Conservation (phyloP, 2,888 invertebrate species). For the Antitype chi region DNA sequence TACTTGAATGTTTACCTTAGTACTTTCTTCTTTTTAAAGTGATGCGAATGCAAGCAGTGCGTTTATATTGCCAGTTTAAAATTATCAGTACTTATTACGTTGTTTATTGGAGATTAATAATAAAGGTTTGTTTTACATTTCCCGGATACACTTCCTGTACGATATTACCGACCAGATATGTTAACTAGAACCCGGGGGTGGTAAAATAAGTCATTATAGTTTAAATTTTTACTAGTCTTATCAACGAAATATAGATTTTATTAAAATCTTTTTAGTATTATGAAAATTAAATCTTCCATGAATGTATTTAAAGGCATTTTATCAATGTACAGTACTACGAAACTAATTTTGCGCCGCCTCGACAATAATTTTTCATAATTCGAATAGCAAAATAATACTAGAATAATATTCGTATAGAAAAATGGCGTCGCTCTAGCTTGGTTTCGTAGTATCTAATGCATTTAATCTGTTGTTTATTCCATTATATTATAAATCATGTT, state of each 20-base stretch:
- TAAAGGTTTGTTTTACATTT: conserved; percentile 20
- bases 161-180: conserved; percentile 1
- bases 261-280: conserved; percentile 55
- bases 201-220: conserved; percentile 33
- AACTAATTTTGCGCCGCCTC: conserved; percentile 14
- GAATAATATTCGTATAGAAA: conserved; percentile 5
- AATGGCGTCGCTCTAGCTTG: neutral
- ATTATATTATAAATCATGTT: conserved; percentile 64
- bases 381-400: neutral
- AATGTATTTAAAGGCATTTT: conserved; percentile 45
- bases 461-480: conserved; percentile 65
- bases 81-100: conserved; percentile 52
- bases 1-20: conserved; percentile 21
- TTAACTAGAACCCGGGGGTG: neutral
- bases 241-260: conserved; percentile 63
- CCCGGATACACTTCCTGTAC: neutral
- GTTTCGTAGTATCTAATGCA: conserved; percentile 40
- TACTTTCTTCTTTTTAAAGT: conserved; percentile 31
- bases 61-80: conserved; percentile 50
- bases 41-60: conserved; percentile 31
- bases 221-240: conserved; percentile 63
- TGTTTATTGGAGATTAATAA: conserved; percentile 50
- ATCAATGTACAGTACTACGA: conserved; percentile 40
- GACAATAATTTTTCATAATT: neutral
- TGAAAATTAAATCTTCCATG: conserved; percentile 52